A percentile compares a stretch with the other conserved stretches of the same genome.
Conservation (phyloP, 2,888 invertebrate species). For the Vandiemenella viatica region DNA sequence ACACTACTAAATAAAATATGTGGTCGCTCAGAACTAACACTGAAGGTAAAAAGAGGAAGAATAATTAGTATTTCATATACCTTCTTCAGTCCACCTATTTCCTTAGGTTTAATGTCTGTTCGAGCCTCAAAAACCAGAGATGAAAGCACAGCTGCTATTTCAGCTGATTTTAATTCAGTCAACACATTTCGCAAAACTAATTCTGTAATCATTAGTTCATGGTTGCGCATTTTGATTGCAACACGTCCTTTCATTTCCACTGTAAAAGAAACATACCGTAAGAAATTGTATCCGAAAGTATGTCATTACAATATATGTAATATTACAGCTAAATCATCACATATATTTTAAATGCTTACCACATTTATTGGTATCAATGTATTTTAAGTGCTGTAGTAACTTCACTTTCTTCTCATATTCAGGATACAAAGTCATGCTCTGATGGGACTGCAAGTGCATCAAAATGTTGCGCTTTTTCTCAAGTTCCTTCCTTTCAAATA, state of each 20-base stretch:
- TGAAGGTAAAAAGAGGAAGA: no score
- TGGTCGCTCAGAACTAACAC: no score
- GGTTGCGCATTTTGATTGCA: constrained; percentile 73
- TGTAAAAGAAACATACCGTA: constrained; percentile 26
- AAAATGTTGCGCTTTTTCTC: constrained; percentile 53
- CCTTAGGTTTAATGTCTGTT: constrained; percentile 24
- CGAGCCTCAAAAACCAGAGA: constrained; percentile 85
- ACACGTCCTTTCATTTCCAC: constrained; percentile 71
- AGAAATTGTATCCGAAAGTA: no score
- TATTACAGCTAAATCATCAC: not conserved
- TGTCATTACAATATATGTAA: no score
- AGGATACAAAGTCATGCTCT: constrained; percentile 71
- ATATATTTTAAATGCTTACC: constrained; percentile 28
- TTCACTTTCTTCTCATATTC: constrained; percentile 73
- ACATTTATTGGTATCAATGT: constrained; percentile 56
- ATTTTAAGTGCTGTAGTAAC: constrained; percentile 59
- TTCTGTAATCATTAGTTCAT: constrained; percentile 87
- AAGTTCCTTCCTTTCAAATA: constrained; percentile 58
- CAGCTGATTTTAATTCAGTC: constrained; percentile 69
- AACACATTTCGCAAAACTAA: constrained; percentile 81
- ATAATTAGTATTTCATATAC: no score
- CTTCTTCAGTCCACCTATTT: not conserved
- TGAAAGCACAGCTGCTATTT: constrained; percentile 88
- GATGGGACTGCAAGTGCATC: constrained; percentile 62
- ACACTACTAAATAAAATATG: no score